Base-by-base conservation (phyloP, 2,113 vertebrate species). In the Canis aureus region DNA sequence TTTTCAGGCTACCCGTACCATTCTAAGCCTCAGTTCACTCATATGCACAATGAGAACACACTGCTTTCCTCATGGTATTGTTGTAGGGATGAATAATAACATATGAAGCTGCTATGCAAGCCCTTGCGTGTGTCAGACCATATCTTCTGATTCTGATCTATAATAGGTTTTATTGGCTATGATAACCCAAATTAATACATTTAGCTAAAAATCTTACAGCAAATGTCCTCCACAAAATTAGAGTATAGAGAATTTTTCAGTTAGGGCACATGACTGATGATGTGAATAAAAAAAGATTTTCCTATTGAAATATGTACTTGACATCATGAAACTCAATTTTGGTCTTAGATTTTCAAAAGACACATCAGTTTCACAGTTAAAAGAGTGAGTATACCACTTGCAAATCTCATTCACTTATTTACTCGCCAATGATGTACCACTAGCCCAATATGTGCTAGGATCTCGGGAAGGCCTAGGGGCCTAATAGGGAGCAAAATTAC, bases 361-460 rank as follows among this genome's bases (percentile, higher is more conserved):
- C 74, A 19, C 60, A 60, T 55, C 20, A 49, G 38, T 76, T 91
- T 96, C 8, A 32, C 8, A 32, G 74, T 25, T 84, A 74, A 84
- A 84, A 69, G 78, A 11, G 25, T 3, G 29, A 74, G 32, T 7
- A 55, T 0, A 53, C n/a, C 3, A 53, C 15, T 74, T 76, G 55
- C 12, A 83, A 55, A 79, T 83, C 43, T 96, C 3, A n/a, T 43
- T 27, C 22, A 55, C 69, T 71, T 94, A 87, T 91, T 96, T 88
- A 85, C 29, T 76, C 62, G 49, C 9, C 4, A 80, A 35, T 19
- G 29, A 76, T 64, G 7, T 43, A 66, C 17, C 23, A 67, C 32
- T 69, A 60, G 32, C 4, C 29, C 25, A 16, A 35, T 79, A 12
- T 43, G 27, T 69, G 12, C 57, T 60, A 84, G 32, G 17, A 49